Conservation (phyloP, 1,140 invertebrate genomes). For the Hylaeus volcanicus region DNA sequence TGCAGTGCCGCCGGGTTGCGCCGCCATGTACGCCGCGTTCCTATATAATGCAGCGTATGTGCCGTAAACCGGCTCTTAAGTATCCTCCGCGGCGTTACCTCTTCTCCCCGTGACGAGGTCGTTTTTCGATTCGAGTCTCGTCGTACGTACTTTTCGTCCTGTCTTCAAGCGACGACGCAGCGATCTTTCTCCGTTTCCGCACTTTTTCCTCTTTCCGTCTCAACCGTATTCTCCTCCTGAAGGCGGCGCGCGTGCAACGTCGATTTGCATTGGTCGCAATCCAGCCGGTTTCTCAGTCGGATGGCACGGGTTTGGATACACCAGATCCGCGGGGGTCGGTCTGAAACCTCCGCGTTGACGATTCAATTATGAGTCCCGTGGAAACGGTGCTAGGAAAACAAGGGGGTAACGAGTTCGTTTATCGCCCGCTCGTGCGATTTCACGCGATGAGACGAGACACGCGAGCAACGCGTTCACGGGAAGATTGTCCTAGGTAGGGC, state of each 20-base stretch:
- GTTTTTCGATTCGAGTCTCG: constrained; percentile 29
- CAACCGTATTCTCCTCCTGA: too few relatives aligned
- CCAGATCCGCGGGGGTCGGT: background rate
- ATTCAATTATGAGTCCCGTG: background rate
- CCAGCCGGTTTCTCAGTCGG: background rate
- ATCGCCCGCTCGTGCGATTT: constrained; percentile 2
- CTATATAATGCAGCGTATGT: constrained; percentile 49
- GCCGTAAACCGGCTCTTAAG: constrained; percentile 52
- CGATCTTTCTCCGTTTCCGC: constrained; percentile 4
- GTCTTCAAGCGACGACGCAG: constrained; percentile 3
- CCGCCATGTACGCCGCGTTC: constrained; percentile 19
- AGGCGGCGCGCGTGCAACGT: background rate
- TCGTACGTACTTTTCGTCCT: constrained; percentile 19
- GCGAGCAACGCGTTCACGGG: background rate
- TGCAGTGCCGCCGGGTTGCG: constrained; percentile 57
- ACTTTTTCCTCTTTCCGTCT: too few relatives aligned
- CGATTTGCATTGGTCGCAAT: constrained; percentile 26
- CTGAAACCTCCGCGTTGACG: constrained; percentile 1
- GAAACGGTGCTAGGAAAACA: background rate
- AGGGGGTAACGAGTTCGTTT: background rate
- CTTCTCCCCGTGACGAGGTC: constrained; percentile 35
- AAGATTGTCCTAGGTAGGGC: constrained; percentile 4
- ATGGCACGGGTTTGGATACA: background rate
- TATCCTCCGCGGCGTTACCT: constrained; percentile 41
- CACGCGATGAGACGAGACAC: constrained; percentile 10